phyloP scores from a whole-genome alignment of 2,113 vertebrate species.

The Ornithorhynchus anatinus region DNA sequence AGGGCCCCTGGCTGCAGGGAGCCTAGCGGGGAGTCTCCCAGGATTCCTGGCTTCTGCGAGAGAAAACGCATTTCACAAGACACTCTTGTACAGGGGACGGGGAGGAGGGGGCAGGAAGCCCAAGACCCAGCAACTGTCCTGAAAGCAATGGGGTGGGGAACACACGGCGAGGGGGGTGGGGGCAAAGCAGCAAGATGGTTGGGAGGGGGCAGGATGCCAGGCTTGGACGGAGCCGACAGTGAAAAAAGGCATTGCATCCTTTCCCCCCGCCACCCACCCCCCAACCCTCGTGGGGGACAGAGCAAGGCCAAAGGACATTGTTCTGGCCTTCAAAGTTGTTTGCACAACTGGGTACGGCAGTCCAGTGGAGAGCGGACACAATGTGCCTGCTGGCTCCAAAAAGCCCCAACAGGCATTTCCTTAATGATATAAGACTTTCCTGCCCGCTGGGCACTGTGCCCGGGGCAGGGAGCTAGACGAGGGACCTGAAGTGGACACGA shows the following conservation, averaged over 20 bases:
- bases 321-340: neutral
- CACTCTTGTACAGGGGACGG: neutral
- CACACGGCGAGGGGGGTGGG: neutral
- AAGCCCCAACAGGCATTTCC: too few relatives aligned
- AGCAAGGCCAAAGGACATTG: neutral
- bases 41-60: conserved; percentile 81
- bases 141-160: neutral
- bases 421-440: too few relatives aligned
- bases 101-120: neutral
- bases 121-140: rapidly evolving
- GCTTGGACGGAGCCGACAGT: neutral
- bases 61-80: neutral
- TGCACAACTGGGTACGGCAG: neutral
- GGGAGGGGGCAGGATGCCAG: neutral
- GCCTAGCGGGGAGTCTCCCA: conserved; percentile 82
- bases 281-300: neutral
- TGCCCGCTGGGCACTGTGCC: too few relatives aligned
- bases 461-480: too few relatives aligned
- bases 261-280: neutral
- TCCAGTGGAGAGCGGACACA: too few relatives aligned
- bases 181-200: too few relatives aligned
- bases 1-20: conserved; percentile 56
- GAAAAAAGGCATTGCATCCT: neutral
- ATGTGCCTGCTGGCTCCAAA: too few relatives aligned
- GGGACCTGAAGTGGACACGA: rapidly evolving